Evolutionary conservation across 2,113 vertebrate species (phyloP).

Genomic region (Tupaia chinensis): DNA sequence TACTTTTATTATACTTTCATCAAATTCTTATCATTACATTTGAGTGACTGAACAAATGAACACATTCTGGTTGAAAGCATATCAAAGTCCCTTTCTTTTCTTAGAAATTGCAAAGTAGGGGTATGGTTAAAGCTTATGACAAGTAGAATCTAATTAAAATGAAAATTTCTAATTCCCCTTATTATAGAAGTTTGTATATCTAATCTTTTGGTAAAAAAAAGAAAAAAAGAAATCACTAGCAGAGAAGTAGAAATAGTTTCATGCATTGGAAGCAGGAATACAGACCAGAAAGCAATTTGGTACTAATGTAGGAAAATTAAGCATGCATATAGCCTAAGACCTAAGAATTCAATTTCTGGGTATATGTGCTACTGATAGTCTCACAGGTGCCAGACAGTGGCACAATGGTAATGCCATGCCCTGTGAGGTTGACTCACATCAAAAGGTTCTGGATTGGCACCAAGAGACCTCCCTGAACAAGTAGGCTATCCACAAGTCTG

Average conservation of each 20-base stretch:
- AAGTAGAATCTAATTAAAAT: constrained; percentile 38
- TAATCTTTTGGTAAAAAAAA: neutral
- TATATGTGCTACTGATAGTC: neutral
- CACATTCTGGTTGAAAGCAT: neutral
- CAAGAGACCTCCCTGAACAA: too few species aligned
- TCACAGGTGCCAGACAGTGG: neutral
- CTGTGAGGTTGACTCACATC: too few species aligned
- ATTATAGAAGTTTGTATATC: neutral
- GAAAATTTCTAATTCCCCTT: neutral
- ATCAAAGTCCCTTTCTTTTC: neutral
- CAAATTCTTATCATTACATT: neutral
- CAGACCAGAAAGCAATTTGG: neutral
- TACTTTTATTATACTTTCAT: neutral
- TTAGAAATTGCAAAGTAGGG: neutral
- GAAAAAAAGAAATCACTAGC: neutral
- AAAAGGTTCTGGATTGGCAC: too few species aligned
- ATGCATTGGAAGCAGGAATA: neutral
- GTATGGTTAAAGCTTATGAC: neutral
- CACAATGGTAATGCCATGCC: too few species aligned
- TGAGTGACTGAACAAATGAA: constrained; percentile 21
- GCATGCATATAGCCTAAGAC: neutral
- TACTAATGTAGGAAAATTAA: constrained; percentile 6
- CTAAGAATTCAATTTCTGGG: constrained; percentile 7
- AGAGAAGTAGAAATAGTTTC: neutral
- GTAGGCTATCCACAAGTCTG: too few species aligned